Conservation (phyloP, 2,113 vertebrate species). For the Daubentonia madagascariensis region DNA sequence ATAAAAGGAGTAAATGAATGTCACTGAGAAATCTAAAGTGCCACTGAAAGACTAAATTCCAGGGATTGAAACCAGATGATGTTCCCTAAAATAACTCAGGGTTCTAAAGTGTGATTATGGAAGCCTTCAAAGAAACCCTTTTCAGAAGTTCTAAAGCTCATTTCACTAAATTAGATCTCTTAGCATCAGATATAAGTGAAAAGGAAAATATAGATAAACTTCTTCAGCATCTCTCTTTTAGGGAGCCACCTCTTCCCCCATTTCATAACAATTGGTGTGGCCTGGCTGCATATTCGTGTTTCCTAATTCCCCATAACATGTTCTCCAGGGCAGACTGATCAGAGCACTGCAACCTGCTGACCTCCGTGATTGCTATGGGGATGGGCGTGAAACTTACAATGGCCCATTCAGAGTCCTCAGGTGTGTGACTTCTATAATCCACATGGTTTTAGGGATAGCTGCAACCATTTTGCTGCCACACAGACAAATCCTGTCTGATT, state of each 20-base stretch:
- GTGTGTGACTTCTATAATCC: background rate
- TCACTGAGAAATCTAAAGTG: background rate
- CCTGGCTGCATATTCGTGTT: background rate
- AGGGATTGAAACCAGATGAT: background rate
- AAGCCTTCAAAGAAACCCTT: background rate
- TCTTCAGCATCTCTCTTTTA: background rate
- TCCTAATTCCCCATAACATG: background rate
- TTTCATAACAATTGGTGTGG: background rate
- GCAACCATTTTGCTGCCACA: background rate
- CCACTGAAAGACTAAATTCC: background rate
- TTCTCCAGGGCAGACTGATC: background rate
- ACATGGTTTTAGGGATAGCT: background rate
- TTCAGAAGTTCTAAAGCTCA: background rate
- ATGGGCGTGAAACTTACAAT: background rate
- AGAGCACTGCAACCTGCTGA: rapidly evolving
- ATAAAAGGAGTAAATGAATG: background rate
- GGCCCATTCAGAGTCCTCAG: background rate
- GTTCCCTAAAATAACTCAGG: background rate
- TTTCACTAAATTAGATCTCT: background rate
- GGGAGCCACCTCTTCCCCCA: background rate
- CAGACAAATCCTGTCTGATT: background rate
- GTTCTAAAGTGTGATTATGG: background rate
- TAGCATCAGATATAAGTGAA: background rate
- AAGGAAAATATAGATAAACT: background rate
- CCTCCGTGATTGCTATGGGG: background rate